phyloP scores from a whole-genome alignment of 2,113 vertebrate species.

The Amphiprion ocellaris region DNA sequence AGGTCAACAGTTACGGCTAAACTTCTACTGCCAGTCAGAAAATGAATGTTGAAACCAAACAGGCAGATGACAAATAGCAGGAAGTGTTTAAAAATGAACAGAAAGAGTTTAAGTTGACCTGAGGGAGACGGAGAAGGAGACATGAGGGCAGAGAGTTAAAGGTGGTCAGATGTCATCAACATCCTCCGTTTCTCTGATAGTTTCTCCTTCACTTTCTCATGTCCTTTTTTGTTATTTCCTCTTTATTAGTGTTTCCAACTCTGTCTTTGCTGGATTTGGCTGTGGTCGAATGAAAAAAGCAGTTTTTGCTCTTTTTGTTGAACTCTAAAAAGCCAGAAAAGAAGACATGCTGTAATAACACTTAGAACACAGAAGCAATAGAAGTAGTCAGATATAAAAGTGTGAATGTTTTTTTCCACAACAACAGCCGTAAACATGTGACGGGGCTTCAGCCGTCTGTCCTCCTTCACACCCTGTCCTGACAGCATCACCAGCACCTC shows the following conservation, averaged over 20 bases:
- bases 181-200: background rate
- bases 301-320: too few relatives aligned
- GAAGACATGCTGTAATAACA: too few relatives aligned
- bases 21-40: background rate
- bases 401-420: background rate
- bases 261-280: too few relatives aligned
- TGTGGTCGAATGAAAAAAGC: too few relatives aligned
- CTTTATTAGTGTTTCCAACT: background rate
- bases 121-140: background rate
- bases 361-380: too few relatives aligned
- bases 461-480: conserved; percentile 42
- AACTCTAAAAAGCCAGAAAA: too few relatives aligned
- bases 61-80: background rate
- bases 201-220: background rate
- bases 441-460: conserved; percentile 1
- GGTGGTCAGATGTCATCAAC: background rate
- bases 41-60: background rate
- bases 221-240: background rate
- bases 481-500: conserved; percentile 24
- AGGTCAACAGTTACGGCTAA: background rate
- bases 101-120: background rate
- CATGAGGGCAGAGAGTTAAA: background rate
- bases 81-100: background rate
- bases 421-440: conserved; percentile 19
- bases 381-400: background rate